Percentiles rank a stretch among this genome's conserved stretches.
phyloP scores from a whole-genome alignment of 2,797 vertebrate species.

The Dallia pectoralis region DNA sequence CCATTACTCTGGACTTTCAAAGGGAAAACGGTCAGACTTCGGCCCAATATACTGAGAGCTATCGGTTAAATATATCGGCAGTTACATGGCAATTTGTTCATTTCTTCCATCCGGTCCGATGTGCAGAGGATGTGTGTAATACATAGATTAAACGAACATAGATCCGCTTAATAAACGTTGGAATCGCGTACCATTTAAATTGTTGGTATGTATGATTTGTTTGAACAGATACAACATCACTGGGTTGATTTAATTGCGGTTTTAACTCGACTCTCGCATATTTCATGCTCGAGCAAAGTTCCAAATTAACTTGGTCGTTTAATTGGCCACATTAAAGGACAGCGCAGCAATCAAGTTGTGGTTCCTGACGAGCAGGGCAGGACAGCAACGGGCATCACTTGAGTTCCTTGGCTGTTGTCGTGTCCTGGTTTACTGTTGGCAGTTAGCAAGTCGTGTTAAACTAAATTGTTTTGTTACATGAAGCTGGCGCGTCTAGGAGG shows the following conservation, averaged over 20 bases:
- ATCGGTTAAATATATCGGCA: conserved; percentile 6
- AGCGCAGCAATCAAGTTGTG: conserved; percentile 45
- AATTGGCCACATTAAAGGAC: conserved; percentile 62
- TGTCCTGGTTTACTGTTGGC: conserved; percentile 19
- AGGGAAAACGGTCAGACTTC: conserved; percentile 40
- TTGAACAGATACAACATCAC: conserved; percentile 62
- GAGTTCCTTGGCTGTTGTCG: conserved; percentile 23
- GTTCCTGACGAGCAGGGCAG: conserved; percentile 43
- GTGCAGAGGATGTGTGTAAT: neutral
- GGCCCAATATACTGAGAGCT: conserved; percentile 26
- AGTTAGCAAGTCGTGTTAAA: conserved; percentile 31
- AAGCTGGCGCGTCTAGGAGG: conserved; percentile 46
- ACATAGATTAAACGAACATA: neutral
- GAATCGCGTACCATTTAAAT: conserved; percentile 12
- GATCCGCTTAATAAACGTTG: neutral
- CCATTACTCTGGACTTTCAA: conserved; percentile 50
- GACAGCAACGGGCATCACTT: conserved; percentile 17
- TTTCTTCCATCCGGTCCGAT: conserved; percentile 19
- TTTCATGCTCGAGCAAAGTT: conserved; percentile 70
- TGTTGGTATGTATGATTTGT: conserved; percentile 40
- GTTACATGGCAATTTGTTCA: conserved; percentile 5
- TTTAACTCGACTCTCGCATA: conserved; percentile 74
- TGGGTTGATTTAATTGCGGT: conserved; percentile 72
- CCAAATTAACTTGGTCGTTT: conserved; percentile 73
- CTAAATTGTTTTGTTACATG: conserved; percentile 40